Evolutionary conservation across 2,888 invertebrate genomes (phyloP), one percentile per base, ranked within the genome.

Genomic region (Lacanobia oleracea): DNA sequence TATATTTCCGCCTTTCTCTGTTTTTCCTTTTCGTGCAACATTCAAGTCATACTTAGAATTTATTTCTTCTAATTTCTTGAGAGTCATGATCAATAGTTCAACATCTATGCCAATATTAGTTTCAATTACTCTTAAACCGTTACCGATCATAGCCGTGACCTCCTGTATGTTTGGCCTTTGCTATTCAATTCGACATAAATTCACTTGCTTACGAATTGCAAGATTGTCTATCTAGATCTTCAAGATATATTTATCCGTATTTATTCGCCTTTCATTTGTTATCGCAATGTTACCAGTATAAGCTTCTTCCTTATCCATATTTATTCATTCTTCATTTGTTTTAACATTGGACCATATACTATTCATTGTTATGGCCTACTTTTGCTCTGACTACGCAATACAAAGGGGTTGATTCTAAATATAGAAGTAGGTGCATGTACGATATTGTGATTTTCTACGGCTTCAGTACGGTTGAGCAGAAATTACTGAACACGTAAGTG

Each of bases 391-490:
- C 72, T 69, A 61, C 69, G 64, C 48, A 63, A 72, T 59, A 16
- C 51, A 51, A 61, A 81, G 54, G 81, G 75, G 81, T 85, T 75
- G 69, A 40, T 57, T 79, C 61, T 85, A 78, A 66, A 79, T 68
- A 85, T 80, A 85, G 65, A 54, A 54, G 10, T 40, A 50, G 21
- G 57, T 75, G 16, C 54, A 23, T 23, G 37, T 70, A 60, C 54
- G 43, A 56, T 61, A 65, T 75, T 70, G 75, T 61, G 68, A 75
- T 83, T 86, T 85, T 53, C 12, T 69, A 72, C 9, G 86, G 84
- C 56, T 86, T 84, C 84, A 12, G 27, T 43, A 48, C 56, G 64
- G 40, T 65, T 48, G 51, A 61, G 48, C 81, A 21, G 43, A 63
- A 68, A 77, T 63, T 8, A 59, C 69, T 56, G 59, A 51, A 64